A percentile compares a stretch with the other conserved stretches of the same genome.
phyloP scores from a whole-genome alignment of 2,888 invertebrate species.

The Mythimna albipuncta region DNA sequence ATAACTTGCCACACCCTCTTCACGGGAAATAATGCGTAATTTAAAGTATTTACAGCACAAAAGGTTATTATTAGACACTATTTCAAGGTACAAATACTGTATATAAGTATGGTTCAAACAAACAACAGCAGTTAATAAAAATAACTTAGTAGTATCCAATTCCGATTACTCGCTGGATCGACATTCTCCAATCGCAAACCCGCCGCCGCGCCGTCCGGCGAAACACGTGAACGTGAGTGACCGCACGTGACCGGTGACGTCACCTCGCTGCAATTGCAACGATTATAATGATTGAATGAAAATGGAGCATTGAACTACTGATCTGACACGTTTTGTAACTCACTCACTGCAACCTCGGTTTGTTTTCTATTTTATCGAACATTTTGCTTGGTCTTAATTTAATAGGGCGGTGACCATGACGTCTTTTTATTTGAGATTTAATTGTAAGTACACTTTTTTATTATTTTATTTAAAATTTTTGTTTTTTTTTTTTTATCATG shows the following conservation, averaged over 20 bases:
- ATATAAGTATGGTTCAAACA: not conserved
- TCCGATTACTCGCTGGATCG: slow-evolving; percentile 27
- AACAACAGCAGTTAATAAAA: slow-evolving; percentile 9
- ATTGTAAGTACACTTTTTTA: not conserved
- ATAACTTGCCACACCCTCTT: slow-evolving; percentile 31
- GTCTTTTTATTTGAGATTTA: not conserved
- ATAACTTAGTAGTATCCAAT: slow-evolving; percentile 12
- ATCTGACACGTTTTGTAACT: slow-evolving; percentile 42
- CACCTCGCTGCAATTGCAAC: slow-evolving; percentile 57
- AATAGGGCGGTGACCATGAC: not conserved
- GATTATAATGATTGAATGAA: slow-evolving; percentile 51
- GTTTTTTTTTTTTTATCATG: too few relatives aligned
- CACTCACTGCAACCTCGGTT: slow-evolving; percentile 29
- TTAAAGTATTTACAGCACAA: not conserved
- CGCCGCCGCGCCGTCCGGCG: slow-evolving; percentile 22
- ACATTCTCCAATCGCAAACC: slow-evolving; percentile 38
- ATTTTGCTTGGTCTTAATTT: not conserved
- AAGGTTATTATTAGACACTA: not conserved
- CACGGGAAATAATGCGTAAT: slow-evolving; percentile 14
- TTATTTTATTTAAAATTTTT: not conserved
- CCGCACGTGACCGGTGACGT: slow-evolving; percentile 66
- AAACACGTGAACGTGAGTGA: slow-evolving; percentile 56
- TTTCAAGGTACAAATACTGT: not conserved
- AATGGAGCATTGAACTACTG: slow-evolving; percentile 65
- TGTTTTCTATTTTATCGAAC: slow-evolving; percentile 30